A percentile compares a stretch with the other conserved stretches of the same genome.
Conservation (phyloP, 1,140 invertebrate genomes). For the Probaryconus sp. region DNA sequence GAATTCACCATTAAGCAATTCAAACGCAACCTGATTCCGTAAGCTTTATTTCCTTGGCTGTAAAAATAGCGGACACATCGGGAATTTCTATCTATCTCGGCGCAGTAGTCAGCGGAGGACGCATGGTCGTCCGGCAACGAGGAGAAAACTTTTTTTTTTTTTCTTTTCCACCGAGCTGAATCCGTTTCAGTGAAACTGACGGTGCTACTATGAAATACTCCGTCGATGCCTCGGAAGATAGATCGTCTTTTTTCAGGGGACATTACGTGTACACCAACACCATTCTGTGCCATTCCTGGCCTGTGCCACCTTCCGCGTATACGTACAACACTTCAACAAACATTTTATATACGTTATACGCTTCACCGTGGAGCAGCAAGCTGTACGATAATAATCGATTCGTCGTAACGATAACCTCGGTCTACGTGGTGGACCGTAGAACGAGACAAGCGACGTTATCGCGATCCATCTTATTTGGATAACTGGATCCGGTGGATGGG, state of each 20-base stretch:
- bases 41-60: conserved; percentile 4
- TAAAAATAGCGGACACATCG: conserved; percentile 44
- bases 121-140: background rate
- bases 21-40: conserved; percentile 34
- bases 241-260: conserved; percentile 28
- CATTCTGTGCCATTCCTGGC: conserved; percentile 18
- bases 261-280: conserved; percentile 27
- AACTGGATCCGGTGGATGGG: conserved; percentile 50
- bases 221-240: conserved; percentile 1
- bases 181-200: conserved; percentile 20
- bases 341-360: conserved; percentile 9
- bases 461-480: conserved; percentile 60
- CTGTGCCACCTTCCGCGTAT: conserved; percentile 14
- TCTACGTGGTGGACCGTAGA: conserved; percentile 13
- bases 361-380: conserved; percentile 4
- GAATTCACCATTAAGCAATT: conserved; percentile 54
- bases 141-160: too few species aligned
- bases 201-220: conserved; percentile 15
- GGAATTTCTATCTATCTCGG: conserved; percentile 43
- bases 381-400: conserved; percentile 51
- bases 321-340: background rate
- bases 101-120: too few species aligned
- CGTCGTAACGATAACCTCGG: conserved; percentile 46
- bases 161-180: background rate
- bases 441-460: conserved; percentile 56